A percentile compares a stretch with the other conserved stretches of the same genome.
These are phyloP conservation scores for Teinopalpus imperialis DNA, from an alignment of 2,888 invertebrate species.

Conservation along the genomic window DNA sequence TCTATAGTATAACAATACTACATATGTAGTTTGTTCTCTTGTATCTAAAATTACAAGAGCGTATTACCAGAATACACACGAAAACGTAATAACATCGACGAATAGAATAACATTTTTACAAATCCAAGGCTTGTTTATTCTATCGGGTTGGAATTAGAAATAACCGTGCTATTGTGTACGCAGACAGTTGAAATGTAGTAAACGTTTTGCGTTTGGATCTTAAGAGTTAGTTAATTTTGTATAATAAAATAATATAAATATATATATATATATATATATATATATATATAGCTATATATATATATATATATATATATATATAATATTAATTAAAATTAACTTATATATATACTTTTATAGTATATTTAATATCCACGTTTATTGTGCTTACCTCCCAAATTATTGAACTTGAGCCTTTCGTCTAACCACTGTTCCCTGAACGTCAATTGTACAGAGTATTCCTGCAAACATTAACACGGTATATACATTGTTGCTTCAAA, in stretches of 20 bases:
- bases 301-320: too few species aligned
- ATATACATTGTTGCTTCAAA: slow-evolving; percentile 19
- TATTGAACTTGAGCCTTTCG: slow-evolving; percentile 94
- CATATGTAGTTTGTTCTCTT: too few species aligned
- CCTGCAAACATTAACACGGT: slow-evolving; percentile 83
- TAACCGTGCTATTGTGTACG: background rate
- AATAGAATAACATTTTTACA: background rate
- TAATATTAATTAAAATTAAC: too few species aligned
- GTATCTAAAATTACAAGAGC: background rate
- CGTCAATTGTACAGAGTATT: slow-evolving; percentile 98
- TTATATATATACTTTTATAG: too few species aligned
- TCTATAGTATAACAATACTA: too few species aligned
- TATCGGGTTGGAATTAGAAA: background rate
- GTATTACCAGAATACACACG: background rate
- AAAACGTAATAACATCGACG: background rate
- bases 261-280: too few species aligned
- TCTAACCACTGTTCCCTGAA: slow-evolving; percentile 99
- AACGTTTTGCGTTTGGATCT: too few species aligned
- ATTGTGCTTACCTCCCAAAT: slow-evolving; percentile 91
- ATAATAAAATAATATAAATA: too few species aligned
- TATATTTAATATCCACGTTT: too few species aligned
- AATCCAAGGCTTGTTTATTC: slow-evolving; percentile 1
- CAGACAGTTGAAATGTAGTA: background rate
- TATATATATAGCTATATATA: too few species aligned
- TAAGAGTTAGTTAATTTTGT: too few species aligned